Evolutionary conservation across 2,113 vertebrate species (phyloP).

Genomic region (Xenopus borealis): DNA sequence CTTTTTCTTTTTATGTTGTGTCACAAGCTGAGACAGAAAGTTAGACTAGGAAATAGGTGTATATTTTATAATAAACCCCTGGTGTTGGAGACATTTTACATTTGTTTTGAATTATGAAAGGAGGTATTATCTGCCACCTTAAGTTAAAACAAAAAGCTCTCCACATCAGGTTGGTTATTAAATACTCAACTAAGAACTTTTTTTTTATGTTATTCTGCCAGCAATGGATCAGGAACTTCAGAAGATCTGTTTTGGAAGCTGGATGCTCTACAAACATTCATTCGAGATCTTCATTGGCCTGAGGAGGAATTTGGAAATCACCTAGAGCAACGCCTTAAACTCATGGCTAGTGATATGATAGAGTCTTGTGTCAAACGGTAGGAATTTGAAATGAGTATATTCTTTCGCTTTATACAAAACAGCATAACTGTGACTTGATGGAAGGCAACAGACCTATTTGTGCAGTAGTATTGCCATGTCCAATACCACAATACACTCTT

Average conservation of each 20-base stretch:
- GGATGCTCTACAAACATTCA: slow-evolving; percentile 96
- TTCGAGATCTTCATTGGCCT: slow-evolving; percentile 95
- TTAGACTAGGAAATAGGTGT: slow-evolving; percentile 65
- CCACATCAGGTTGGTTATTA: slow-evolving; percentile 58
- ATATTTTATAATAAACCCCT: slow-evolving; percentile 44
- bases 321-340: slow-evolving; percentile 91
- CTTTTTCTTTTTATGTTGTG: slow-evolving; percentile 54
- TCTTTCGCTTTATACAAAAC: not conserved
- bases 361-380: slow-evolving; percentile 96
- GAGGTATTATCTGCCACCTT: slow-evolving; percentile 55
- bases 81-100: slow-evolving; percentile 67
- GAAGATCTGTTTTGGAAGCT: slow-evolving; percentile 99
- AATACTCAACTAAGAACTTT: slow-evolving; percentile 51
- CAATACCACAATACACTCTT: too few relatives aligned
- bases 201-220: slow-evolving; percentile 68
- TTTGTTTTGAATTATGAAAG: slow-evolving; percentile 70
- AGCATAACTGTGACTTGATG: not conserved
- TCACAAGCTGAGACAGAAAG: slow-evolving; percentile 63
- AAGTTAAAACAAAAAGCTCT: slow-evolving; percentile 61
- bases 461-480: too few relatives aligned
- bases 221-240: slow-evolving; percentile 94
- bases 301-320: slow-evolving; percentile 98
- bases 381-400: not conserved
- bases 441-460: too few relatives aligned
- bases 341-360: slow-evolving; percentile 99